Conservation (phyloP, 2,888 invertebrate genomes). For the Mesorhabditis spiculigera region DNA sequence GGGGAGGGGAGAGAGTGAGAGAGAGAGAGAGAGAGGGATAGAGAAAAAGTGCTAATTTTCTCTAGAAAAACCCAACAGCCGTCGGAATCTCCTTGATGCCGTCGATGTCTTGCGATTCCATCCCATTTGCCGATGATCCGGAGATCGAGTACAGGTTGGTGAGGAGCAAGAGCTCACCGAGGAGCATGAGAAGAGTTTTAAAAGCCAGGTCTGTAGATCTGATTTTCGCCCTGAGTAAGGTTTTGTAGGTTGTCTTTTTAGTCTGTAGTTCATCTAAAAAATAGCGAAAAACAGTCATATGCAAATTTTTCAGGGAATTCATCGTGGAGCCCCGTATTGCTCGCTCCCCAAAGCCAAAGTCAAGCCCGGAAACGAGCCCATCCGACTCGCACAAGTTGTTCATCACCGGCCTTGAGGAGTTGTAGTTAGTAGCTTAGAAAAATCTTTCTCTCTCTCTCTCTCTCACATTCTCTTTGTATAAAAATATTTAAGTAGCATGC, state of each 20-base stretch:
- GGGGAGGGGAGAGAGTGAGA: neutral
- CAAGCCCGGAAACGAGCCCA: neutral
- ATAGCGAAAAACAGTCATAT: neutral
- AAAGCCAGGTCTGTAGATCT: neutral
- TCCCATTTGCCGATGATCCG: neutral
- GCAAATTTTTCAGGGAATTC: constrained; percentile 4
- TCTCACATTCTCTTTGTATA: too few species aligned
- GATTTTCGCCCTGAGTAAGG: neutral
- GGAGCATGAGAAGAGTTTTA: neutral
- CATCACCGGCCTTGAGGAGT: neutral
- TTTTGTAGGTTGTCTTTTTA: neutral
- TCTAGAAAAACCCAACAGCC: neutral
- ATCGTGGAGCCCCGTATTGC: constrained; percentile 3
- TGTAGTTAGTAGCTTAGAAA: too few species aligned
- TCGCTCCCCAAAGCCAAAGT: neutral
- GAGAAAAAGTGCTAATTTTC: neutral
- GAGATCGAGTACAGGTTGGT: neutral
- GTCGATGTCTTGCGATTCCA: neutral
- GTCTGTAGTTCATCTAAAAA: neutral
- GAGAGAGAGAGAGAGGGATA: neutral
- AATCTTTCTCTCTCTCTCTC: too few species aligned
- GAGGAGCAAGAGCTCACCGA: too few species aligned
- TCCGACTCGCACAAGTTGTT: constrained; percentile 2
- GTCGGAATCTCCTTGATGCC: constrained; percentile 5
- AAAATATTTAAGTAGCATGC: too few species aligned